Evolutionary conservation across 2,888 invertebrate species (phyloP).

Genomic region (Ophion costatus): DNA sequence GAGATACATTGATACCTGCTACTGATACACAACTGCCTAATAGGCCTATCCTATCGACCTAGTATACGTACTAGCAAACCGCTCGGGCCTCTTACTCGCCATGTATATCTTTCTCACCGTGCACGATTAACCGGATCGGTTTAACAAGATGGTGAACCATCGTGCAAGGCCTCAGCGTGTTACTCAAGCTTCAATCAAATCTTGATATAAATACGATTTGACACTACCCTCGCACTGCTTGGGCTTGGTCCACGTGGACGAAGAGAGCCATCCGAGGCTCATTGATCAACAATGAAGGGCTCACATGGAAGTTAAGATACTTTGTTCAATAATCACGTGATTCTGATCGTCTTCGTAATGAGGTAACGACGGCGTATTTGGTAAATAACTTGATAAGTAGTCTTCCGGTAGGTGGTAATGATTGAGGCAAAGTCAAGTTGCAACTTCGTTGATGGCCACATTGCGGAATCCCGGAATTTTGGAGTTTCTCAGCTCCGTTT

Average conservation of each 20-base stretch:
- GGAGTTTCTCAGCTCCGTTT: too few species aligned
- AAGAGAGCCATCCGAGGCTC: background rate
- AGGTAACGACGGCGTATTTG: too few species aligned
- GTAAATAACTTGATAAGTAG: too few species aligned
- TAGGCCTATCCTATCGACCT: slow-evolving; percentile 73
- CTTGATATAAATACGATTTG: background rate
- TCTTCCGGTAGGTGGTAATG: too few species aligned
- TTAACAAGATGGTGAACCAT: slow-evolving; percentile 62
- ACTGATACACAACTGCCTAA: slow-evolving; percentile 74
- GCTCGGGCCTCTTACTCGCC: slow-evolving; percentile 23
- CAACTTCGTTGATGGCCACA: too few species aligned
- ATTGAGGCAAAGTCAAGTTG: too few species aligned
- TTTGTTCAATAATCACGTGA: background rate
- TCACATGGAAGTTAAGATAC: too few species aligned
- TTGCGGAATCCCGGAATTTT: too few species aligned
- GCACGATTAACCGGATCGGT: slow-evolving; percentile 58
- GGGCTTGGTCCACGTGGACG: too few species aligned
- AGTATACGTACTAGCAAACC: slow-evolving; percentile 51
- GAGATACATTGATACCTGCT: slow-evolving; percentile 68
- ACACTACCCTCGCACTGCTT: background rate
- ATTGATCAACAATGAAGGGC: too few species aligned
- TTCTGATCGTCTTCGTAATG: too few species aligned
- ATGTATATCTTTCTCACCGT: slow-evolving; percentile 30
- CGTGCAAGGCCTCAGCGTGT: slow-evolving; percentile 35
- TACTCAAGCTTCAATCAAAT: slow-evolving; percentile 8